Percentiles rank a stretch among this genome's conserved stretches.
These are phyloP conservation scores for Poeciliopsis presidionis DNA, from an alignment of 2,797 vertebrate genomes.

Conservation along the genomic window DNA sequence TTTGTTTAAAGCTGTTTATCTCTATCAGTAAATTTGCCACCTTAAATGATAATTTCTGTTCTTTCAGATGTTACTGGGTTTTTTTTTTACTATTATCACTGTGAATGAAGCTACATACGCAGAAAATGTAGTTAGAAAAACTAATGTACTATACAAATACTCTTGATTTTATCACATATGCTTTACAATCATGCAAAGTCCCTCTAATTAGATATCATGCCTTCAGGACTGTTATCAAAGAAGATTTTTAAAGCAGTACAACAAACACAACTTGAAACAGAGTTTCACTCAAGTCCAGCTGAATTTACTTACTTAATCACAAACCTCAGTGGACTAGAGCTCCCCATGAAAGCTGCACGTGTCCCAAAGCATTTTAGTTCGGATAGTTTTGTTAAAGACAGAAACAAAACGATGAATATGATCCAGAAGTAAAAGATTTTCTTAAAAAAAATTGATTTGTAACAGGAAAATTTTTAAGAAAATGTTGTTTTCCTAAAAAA, in stretches of 20 bases:
- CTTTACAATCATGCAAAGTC: slow-evolving; percentile 37
- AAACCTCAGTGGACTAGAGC: no score
- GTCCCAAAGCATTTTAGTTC: no score
- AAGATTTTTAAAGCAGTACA: slow-evolving; percentile 39
- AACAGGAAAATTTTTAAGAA: neutral
- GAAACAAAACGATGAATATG: no score
- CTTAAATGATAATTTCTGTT: neutral
- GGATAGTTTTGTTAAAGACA: no score
- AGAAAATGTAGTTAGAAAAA: neutral
- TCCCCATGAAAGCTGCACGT: no score
- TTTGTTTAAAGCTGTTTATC: neutral
- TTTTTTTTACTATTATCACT: neutral
- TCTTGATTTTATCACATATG: slow-evolving; percentile 24
- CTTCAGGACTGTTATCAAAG: slow-evolving; percentile 42
- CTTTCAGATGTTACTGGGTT: neutral
- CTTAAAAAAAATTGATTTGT: neutral
- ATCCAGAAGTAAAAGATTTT: neutral
- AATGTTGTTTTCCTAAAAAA: neutral
- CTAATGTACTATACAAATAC: slow-evolving; percentile 5
- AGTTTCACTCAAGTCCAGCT: neutral
- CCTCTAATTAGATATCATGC: slow-evolving; percentile 56
- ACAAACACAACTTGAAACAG: neutral
- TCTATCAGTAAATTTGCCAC: neutral
- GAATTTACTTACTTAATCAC: neutral
- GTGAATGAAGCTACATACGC: neutral